Conservation (phyloP, 2,797 vertebrate genomes). For the Thamnophis elegans region DNA sequence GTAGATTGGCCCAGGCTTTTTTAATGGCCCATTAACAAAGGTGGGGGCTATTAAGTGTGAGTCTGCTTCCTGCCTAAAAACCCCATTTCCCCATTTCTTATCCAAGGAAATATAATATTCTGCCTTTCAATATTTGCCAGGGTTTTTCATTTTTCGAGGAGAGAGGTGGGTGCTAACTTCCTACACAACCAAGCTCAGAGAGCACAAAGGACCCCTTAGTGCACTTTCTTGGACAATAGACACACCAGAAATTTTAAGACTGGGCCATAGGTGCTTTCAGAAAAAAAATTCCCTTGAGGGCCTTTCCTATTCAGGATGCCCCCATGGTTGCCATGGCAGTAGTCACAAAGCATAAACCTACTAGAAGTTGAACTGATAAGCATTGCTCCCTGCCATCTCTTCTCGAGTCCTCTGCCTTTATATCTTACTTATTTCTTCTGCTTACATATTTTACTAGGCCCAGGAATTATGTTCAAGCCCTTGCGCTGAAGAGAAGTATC, state of each 20-base stretch:
- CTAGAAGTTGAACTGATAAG: background rate
- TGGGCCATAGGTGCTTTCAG: background rate
- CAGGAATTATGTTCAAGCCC: background rate
- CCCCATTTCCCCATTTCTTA: no score
- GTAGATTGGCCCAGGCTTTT: no score
- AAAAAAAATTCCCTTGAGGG: background rate
- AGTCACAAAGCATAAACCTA: background rate
- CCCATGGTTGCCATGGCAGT: background rate
- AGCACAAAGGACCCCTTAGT: background rate
- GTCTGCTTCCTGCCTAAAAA: no score
- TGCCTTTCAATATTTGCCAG: no score
- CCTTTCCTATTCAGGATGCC: background rate
- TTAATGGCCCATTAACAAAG: no score
- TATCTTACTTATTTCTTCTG: background rate
- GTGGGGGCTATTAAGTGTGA: no score
- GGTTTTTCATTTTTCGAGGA: no score
- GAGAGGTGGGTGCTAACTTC: no score
- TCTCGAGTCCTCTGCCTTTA: background rate
- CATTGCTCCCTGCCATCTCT: background rate
- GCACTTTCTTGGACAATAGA: background rate
- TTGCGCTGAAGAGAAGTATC: background rate
- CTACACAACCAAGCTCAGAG: background rate
- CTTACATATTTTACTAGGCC: background rate
- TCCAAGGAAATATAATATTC: no score
- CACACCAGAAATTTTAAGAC: background rate